These are phyloP conservation scores for Crotophaga sulcirostris DNA, from an alignment of 2,113 vertebrate genomes.

Conservation along the genomic window DNA sequence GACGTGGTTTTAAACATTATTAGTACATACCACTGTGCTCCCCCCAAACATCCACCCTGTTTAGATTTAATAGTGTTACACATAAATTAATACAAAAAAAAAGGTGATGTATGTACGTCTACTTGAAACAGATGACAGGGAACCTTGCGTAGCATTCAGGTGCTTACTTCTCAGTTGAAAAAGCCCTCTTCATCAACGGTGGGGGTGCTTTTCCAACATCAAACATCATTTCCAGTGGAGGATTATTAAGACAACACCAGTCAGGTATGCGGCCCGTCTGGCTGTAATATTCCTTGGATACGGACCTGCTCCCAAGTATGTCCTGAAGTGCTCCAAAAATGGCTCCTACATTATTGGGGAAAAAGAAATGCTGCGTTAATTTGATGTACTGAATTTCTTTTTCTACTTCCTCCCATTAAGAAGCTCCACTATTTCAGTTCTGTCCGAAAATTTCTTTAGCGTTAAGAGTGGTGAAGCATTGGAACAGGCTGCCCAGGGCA, in stretches of 20 bases:
- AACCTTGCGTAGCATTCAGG: not conserved
- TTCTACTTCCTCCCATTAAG: not conserved
- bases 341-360: conserved; percentile 77
- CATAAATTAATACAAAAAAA: not conserved
- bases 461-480: too few relatives aligned
- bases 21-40: not conserved
- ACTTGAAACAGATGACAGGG: not conserved
- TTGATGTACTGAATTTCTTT: not conserved
- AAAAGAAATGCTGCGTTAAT: not conserved
- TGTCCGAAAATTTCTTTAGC: not conserved
- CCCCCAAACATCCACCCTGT: not conserved
- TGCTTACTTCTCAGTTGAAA: conserved; percentile 94
- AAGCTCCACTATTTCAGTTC: not conserved
- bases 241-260: conserved; percentile 94
- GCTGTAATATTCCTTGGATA: conserved; percentile 94
- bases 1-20: not conserved
- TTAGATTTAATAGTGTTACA: not conserved
- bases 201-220: conserved; percentile 91
- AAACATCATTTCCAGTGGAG: conserved; percentile 90
- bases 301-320: conserved; percentile 92
- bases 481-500: too few relatives aligned
- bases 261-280: conserved; percentile 94
- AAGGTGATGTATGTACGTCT: not conserved
- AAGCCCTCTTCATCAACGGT: conserved; percentile 95
- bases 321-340: conserved; percentile 97